Evolutionary conservation across 2,113 vertebrate species (phyloP), one percentile per base, ranked within the genome.

Genomic region (Poeciliopsis prolifica): DNA sequence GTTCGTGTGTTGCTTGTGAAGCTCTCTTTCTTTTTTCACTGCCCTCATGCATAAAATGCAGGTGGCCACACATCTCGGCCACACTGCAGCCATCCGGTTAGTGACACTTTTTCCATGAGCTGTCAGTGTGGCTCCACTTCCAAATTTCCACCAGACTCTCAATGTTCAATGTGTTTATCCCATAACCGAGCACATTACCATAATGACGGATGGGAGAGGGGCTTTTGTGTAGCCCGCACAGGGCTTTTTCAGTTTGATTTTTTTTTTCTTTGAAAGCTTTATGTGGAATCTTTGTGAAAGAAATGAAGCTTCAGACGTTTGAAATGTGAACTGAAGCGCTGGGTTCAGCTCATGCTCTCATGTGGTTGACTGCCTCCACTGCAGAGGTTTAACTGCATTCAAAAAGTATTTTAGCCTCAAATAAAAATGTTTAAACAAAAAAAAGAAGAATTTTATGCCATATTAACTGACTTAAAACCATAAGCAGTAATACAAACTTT

Each of bases 31-130:
- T 79, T 83, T 86, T 72, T 77, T 72, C 40, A 26, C 51, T 8
- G 62, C 40, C 71, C 71, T 65, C 83, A 79, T 87, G 75, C 69
- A 42, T 42, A 62, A 61, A 67, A 61, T 35, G 33, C 31, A 37
- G 61, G 37, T 30, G 80, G 74, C 80, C 67, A 69, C 28, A 61
- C 11, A 35, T 37, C 70, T 62, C 61, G 70, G 72, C 80, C 24
- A 29, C 35, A 66, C 10, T 64, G 68, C 62, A 72, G 73, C 68
- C 78, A 60, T 68, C 74, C 48, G 44, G 67, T 64, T 7, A 73
- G 70, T 29, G 61, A 78, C 81, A 70, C 70, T 83, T 87, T 82
- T 87, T 81, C 89, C 86, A 82, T 77, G 67, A 84, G 73, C 61
- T 48, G 84, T 75, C 75, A 37, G 17, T 17, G 74, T 65, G 84